Percentiles rank a stretch among this genome's conserved stretches.
Conservation (phyloP, 1,140 invertebrate genomes). For the Copidosoma floridanum region DNA sequence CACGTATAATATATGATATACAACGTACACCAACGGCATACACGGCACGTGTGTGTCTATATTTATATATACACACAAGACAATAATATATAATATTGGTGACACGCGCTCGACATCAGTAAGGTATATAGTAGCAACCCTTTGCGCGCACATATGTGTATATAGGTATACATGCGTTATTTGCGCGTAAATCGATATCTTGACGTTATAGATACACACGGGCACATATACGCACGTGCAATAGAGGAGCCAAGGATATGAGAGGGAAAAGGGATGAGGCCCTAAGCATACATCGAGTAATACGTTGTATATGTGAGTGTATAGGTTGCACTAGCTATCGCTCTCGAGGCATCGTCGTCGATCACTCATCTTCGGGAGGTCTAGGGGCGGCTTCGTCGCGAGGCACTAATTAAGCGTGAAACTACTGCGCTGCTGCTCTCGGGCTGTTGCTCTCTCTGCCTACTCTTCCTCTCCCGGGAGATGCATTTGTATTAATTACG, state of each 20-base stretch:
- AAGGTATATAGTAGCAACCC: too few species aligned
- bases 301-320: background rate
- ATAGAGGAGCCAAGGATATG: too few species aligned
- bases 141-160: background rate
- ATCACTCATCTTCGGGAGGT: conserved; percentile 21
- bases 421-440: background rate
- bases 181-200: background rate
- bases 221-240: too few species aligned
- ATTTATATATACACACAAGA: too few species aligned
- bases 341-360: conserved; percentile 16
- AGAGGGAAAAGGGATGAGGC: background rate
- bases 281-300: too few species aligned
- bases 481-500: conserved; percentile 30
- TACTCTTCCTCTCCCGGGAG: conserved; percentile 11
- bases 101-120: too few species aligned
- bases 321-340: background rate
- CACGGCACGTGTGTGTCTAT: too few species aligned
- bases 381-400: background rate
- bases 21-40: too few species aligned
- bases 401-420: conserved; percentile 21
- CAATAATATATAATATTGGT: too few species aligned
- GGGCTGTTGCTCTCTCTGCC: background rate
- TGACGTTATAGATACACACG: conserved; percentile 14
- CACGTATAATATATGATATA: too few species aligned
- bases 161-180: background rate